Percentiles rank a stretch among this genome's conserved stretches.
These are phyloP conservation scores for Oreochromis mossambicus DNA, from an alignment of 2,797 vertebrate species.

Conservation along the genomic window DNA sequence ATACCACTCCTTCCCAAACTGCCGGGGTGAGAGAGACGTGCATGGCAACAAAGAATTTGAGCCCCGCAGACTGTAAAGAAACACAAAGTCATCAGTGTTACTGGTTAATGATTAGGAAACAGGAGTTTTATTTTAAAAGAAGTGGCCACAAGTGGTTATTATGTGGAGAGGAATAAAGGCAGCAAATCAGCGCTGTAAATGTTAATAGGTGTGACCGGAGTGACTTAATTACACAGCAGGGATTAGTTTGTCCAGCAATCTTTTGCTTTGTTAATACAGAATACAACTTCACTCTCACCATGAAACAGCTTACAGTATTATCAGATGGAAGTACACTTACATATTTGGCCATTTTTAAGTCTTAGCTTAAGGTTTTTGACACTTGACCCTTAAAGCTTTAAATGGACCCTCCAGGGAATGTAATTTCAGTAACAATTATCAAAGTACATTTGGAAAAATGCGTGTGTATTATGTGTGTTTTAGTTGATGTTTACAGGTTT, in stretches of 20 bases:
- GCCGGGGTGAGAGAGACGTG: conserved; percentile 78
- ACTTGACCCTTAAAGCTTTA: not conserved
- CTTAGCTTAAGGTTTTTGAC: not conserved
- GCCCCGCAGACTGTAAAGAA: not conserved
- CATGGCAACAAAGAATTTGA: not conserved
- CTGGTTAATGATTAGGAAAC: not conserved
- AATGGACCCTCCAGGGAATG: not conserved
- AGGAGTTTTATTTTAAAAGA: not conserved
- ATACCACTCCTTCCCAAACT: conserved; percentile 81
- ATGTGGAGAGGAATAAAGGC: not conserved
- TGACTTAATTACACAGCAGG: not conserved
- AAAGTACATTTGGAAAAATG: not conserved
- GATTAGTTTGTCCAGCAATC: not conserved
- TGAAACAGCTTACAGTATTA: not conserved
- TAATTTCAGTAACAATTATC: not conserved
- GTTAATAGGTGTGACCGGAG: not conserved
- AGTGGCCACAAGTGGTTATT: not conserved
- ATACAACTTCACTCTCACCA: not conserved
- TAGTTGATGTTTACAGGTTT: not conserved
- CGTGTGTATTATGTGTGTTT: not conserved
- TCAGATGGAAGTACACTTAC: not conserved
- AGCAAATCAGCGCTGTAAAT: not conserved
- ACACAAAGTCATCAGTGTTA: not conserved
- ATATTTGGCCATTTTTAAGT: not conserved
- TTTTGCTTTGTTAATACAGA: not conserved